Evolutionary conservation across 92 coral and sea anemone genomes (phyloP).

Genomic region (Zoanthus gigantus): DNA sequence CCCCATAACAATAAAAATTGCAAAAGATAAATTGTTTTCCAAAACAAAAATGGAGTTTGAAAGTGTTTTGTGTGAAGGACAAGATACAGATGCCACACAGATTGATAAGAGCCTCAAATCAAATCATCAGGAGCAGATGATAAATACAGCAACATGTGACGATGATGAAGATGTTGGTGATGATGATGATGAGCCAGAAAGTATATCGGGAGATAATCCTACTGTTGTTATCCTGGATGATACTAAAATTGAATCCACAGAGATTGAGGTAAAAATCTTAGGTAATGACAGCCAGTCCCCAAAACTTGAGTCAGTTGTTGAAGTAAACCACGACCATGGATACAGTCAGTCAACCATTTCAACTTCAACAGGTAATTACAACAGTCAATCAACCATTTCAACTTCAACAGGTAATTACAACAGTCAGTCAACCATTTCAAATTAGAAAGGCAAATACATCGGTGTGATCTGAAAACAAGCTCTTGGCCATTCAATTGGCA

Average conservation of each 20-base stretch:
- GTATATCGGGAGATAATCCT: not conserved
- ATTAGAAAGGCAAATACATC: too few relatives aligned
- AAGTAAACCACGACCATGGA: conserved; percentile 54
- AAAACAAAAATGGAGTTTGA: not conserved
- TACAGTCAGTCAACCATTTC: conserved; percentile 35
- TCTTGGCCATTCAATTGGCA: too few relatives aligned
- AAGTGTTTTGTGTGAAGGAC: not conserved
- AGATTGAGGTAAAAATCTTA: conserved; percentile 65
- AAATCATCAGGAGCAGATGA: not conserved
- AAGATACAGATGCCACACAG: conserved; percentile 1
- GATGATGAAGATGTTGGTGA: not conserved
- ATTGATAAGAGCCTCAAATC: not conserved
- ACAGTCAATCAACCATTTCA: too few relatives aligned
- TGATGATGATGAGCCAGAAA: not conserved
- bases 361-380: conserved; percentile 8
- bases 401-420: not conserved
- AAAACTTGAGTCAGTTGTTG: conserved; percentile 18
- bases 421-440: too few relatives aligned
- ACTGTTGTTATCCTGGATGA: conserved; percentile 34
- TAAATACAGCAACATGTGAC: not conserved
- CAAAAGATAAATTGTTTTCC: not conserved
- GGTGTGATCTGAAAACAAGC: too few relatives aligned
- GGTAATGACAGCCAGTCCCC: conserved; percentile 16
- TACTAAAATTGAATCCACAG: not conserved
- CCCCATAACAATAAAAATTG: conserved; percentile 8